These are phyloP conservation scores for Platysternon megacephalum DNA, from an alignment of 2,113 vertebrate genomes.

Conservation along the genomic window DNA sequence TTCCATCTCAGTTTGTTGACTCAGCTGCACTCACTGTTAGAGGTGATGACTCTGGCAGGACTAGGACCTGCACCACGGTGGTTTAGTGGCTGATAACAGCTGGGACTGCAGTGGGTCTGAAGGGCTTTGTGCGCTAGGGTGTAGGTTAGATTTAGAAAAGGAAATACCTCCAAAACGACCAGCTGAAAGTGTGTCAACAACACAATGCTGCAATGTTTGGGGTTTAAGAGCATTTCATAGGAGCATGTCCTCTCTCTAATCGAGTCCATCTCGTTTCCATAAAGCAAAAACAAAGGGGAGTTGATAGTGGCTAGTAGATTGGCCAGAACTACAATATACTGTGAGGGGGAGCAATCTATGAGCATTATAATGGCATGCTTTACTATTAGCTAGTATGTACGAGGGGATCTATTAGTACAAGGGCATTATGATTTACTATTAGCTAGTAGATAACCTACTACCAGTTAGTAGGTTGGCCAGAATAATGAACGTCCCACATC, in stretches of 20 bases:
- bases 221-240: neutral
- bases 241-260: neutral
- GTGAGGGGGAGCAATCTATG: neutral
- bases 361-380: neutral
- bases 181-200: neutral
- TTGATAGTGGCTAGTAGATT: neutral
- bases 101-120: neutral
- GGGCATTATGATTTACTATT: neutral
- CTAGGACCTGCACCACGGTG: neutral
- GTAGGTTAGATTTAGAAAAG: neutral
- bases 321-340: neutral
- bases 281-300: neutral
- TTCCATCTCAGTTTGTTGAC: slow-evolving; percentile 55
- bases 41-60: neutral
- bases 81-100: slow-evolving; percentile 48
- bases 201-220: fast-evolving
- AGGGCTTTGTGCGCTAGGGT: neutral
- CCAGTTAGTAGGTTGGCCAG: neutral
- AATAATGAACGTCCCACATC: neutral
- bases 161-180: neutral
- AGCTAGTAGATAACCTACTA: neutral
- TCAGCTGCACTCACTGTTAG: slow-evolving; percentile 56
- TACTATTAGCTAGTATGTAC: neutral
- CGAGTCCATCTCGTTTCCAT: neutral
- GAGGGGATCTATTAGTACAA: neutral